These are phyloP conservation scores for Clarias batrachus DNA, from an alignment of 2,113 vertebrate species.

Conservation along the genomic window DNA sequence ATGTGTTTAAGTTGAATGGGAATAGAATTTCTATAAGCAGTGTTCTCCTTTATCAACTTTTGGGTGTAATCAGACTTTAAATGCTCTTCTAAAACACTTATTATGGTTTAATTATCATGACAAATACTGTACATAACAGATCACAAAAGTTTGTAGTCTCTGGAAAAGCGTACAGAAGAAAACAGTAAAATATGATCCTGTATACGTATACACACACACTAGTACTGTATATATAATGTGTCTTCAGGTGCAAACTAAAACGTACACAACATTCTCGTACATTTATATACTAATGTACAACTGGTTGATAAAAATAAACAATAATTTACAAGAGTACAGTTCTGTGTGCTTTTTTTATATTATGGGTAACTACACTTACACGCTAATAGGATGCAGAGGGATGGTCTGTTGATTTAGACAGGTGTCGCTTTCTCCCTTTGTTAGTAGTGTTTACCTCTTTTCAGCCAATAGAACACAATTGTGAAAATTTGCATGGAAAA, in stretches of 20 bases:
- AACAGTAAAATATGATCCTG: too few species aligned
- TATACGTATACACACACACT: neutral
- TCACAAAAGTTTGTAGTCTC: too few species aligned
- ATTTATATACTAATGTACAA: neutral
- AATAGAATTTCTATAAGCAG: too few species aligned
- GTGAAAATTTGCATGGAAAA: slow-evolving; percentile 36
- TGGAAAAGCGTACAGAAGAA: too few species aligned
- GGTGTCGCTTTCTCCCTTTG: slow-evolving; percentile 28
- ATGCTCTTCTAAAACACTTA: too few species aligned
- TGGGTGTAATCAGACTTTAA: too few species aligned
- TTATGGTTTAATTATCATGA: too few species aligned
- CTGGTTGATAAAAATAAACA: neutral
- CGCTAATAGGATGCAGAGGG: neutral
- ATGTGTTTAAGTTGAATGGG: too few species aligned
- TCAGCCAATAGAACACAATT: slow-evolving; percentile 19
- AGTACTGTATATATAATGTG: neutral
- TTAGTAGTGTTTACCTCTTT: slow-evolving; percentile 26
- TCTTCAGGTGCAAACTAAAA: neutral
- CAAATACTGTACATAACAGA: too few species aligned
- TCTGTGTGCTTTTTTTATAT: neutral
- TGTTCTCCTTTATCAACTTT: too few species aligned
- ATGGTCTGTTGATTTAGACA: slow-evolving; percentile 27
- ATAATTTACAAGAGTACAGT: neutral
- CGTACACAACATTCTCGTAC: neutral
- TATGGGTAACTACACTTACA: slow-evolving; percentile 21